These are phyloP conservation scores for Epistrophella euchroma DNA, from an alignment of 2,888 invertebrate species.

Conservation along the genomic window DNA sequence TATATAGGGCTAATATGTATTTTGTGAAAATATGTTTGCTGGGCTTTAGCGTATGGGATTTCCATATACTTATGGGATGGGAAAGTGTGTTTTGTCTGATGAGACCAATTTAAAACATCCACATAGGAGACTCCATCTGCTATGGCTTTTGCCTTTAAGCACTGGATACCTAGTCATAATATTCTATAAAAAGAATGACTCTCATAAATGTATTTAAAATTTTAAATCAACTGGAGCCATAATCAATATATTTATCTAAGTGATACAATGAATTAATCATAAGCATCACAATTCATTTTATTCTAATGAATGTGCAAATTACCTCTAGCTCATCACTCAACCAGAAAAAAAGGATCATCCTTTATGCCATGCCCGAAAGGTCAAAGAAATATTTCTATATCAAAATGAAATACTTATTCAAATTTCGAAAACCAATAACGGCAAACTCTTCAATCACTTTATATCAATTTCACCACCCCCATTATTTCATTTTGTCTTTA, in stretches of 20 bases:
- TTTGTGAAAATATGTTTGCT: not conserved
- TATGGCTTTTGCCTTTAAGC: not conserved
- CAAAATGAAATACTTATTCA: conserved; percentile 67
- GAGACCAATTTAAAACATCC: not conserved
- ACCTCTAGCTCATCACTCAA: not conserved
- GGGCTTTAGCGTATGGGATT: not conserved
- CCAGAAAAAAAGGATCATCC: not conserved
- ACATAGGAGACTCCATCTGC: not conserved
- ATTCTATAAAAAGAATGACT: no score
- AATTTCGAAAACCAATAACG: conserved; percentile 53
- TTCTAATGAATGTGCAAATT: conserved; percentile 36
- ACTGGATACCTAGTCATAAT: no score
- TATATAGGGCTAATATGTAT: not conserved
- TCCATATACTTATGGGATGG: not conserved
- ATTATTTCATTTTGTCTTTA: conserved; percentile 39
- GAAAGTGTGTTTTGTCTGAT: not conserved
- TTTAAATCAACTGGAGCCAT: not conserved
- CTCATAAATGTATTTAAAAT: not conserved
- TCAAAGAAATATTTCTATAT: conserved; percentile 18
- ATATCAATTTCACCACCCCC: conserved; percentile 2
- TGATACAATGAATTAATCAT: conserved; percentile 9
- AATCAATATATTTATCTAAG: not conserved
- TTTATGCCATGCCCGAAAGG: not conserved
- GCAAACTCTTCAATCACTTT: not conserved
- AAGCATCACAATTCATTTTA: conserved; percentile 4